Percentiles rank a stretch among this genome's conserved stretches.
phyloP scores from a whole-genome alignment of 2,113 vertebrate genomes.

The Empidonax alnorum region DNA sequence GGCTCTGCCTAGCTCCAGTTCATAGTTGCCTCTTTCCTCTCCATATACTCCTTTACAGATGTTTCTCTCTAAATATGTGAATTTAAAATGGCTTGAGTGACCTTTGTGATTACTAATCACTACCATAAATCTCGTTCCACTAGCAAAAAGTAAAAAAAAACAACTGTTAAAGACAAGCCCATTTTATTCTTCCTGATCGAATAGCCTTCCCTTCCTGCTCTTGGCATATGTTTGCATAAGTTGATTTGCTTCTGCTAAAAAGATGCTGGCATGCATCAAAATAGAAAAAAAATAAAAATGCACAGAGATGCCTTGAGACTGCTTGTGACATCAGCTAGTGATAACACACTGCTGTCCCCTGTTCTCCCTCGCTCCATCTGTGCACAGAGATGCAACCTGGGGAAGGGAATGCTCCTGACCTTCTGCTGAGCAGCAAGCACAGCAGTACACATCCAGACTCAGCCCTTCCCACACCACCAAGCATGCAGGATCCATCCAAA shows the following conservation, averaged over 20 bases:
- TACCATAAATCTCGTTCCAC: background rate
- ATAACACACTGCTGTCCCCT: background rate
- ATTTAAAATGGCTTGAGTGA: background rate
- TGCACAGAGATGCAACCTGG: background rate
- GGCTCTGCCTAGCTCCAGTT: background rate
- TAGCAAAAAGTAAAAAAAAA: background rate
- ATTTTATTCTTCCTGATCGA: background rate
- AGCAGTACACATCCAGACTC: background rate
- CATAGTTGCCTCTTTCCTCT: background rate
- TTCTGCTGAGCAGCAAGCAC: background rate
- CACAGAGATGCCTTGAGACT: background rate
- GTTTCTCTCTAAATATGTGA: background rate
- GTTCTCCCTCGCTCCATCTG: background rate
- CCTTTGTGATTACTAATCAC: background rate
- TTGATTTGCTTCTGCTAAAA: conserved; percentile 3
- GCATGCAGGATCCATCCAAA: background rate
- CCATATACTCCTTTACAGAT: background rate
- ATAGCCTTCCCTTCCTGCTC: background rate
- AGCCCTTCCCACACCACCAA: background rate
- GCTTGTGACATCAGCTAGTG: background rate
- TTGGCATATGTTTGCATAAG: background rate
- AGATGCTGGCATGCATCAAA: background rate
- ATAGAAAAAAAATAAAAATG: background rate
- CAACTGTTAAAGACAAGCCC: background rate
- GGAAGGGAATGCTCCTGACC: background rate